Conservation (phyloP, 1,140 invertebrate species). For the Drosophila virilis region DNA sequence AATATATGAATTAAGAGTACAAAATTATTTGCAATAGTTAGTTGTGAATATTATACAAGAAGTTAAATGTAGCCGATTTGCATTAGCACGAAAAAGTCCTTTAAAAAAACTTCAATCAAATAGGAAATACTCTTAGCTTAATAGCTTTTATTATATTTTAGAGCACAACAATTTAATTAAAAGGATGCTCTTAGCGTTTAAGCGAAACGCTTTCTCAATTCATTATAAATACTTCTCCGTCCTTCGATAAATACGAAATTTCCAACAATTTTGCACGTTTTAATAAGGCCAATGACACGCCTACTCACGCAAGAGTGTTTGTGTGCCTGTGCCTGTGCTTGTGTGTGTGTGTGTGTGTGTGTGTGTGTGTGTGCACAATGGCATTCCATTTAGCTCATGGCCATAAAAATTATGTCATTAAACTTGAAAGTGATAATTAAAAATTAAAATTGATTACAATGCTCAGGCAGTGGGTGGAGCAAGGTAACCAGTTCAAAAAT, state of each 20-base stretch:
- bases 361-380: conserved; percentile 21
- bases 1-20: no score
- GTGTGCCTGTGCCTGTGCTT: not conserved
- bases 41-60: no score
- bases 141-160: not conserved
- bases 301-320: not conserved
- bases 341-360: not conserved
- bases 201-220: conserved; percentile 4
- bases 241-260: conserved; percentile 9
- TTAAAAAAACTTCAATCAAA: no score
- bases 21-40: no score
- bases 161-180: not conserved
- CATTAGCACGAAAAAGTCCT: not conserved
- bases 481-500: not conserved
- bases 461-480: not conserved
- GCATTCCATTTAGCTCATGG: conserved; percentile 67
- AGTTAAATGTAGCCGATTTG: not conserved
- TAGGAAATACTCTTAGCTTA: not conserved
- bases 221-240: conserved; percentile 21
- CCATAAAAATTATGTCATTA: conserved; percentile 76
- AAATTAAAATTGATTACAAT: conserved; percentile 78
- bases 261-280: conserved; percentile 12
- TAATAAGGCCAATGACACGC: conserved; percentile 24
- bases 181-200: conserved; percentile 3
- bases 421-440: conserved; percentile 82